Percentiles rank a stretch among this genome's conserved stretches.
These are phyloP conservation scores for Drosophila demipolita DNA, from an alignment of 2,888 invertebrate genomes.

Conservation along the genomic window DNA sequence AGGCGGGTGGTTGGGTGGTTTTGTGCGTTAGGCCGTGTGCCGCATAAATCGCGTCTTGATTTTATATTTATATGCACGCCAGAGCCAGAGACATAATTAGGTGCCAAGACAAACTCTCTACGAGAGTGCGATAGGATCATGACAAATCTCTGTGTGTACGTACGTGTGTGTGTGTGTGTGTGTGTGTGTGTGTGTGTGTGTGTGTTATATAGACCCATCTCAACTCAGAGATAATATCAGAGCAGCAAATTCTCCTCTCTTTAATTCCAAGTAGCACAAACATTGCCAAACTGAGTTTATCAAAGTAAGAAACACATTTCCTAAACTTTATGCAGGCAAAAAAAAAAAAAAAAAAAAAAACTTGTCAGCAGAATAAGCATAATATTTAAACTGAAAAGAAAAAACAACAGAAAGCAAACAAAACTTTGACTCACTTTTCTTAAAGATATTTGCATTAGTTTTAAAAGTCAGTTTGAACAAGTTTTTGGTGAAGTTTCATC, in stretches of 20 bases:
- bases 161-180: not conserved
- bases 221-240: slow-evolving; percentile 39
- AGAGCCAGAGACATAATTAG: slow-evolving; percentile 49
- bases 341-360: not conserved
- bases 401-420: not conserved
- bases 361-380: not conserved
- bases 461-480: not conserved
- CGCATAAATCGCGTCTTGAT: slow-evolving; percentile 70
- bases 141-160: slow-evolving; percentile 56
- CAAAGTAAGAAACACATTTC: not conserved
- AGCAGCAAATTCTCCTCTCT: slow-evolving; percentile 17
- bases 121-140: slow-evolving; percentile 62
- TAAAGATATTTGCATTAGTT: not conserved
- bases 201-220: slow-evolving; percentile 1
- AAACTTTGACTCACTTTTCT: not conserved
- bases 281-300: slow-evolving; percentile 6
- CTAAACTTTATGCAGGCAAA: not conserved
- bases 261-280: slow-evolving; percentile 10
- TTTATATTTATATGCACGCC: slow-evolving; percentile 71
- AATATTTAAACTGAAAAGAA: not conserved
- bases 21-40: slow-evolving; percentile 20
- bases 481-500: not conserved
- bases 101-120: slow-evolving; percentile 39
- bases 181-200: not conserved
- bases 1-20: not conserved